Percentiles rank a stretch among this genome's conserved stretches.
Evolutionary conservation across 2,888 invertebrate species (phyloP).

Genomic region (Tromatobia lineatoria): DNA sequence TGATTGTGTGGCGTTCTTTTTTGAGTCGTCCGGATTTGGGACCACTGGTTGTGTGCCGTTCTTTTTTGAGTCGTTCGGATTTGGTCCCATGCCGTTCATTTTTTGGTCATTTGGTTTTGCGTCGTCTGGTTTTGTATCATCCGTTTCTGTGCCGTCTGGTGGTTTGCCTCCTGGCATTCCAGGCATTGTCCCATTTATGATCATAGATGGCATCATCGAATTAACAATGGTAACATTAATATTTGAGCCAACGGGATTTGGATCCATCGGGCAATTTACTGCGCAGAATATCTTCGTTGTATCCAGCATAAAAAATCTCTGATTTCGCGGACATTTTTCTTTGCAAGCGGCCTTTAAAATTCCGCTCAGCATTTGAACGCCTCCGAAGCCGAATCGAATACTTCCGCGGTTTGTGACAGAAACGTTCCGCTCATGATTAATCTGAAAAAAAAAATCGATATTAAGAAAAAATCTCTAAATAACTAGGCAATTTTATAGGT

Average conservation of each 20-base stretch:
- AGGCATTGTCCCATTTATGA: too few species aligned
- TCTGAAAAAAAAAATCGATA: constrained; percentile 1
- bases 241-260: not conserved
- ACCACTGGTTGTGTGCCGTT: too few species aligned
- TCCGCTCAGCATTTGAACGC: not conserved
- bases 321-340: constrained; percentile 10
- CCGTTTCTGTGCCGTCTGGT: too few species aligned
- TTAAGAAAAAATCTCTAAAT: not conserved
- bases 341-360: constrained; percentile 43
- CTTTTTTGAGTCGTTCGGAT: too few species aligned
- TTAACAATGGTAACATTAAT: not conserved
- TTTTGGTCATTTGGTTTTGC: too few species aligned
- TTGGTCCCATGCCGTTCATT: too few species aligned
- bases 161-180: too few species aligned
- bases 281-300: constrained; percentile 46
- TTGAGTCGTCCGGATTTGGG: too few species aligned
- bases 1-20: too few species aligned
- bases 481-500: not conserved
- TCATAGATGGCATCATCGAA: too few species aligned
- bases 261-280: constrained; percentile 35
- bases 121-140: too few species aligned
- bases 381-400: constrained; percentile 44
- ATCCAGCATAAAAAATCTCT: not conserved
- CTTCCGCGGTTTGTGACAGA: not conserved
- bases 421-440: not conserved